Evolutionary conservation across 1,140 invertebrate genomes (phyloP).

Genomic region (Arion vulgaris): DNA sequence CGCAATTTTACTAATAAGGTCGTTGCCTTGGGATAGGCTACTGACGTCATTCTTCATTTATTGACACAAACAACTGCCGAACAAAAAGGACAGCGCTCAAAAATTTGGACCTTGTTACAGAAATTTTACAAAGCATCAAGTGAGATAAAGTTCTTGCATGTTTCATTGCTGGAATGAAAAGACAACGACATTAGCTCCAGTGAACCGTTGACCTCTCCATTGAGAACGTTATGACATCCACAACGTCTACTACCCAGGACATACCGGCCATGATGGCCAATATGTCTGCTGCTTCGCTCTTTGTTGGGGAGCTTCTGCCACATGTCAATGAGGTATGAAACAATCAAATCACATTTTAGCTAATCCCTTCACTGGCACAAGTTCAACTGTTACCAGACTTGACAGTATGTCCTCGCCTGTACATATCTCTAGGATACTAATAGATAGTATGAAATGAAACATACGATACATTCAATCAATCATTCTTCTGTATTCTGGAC

Average conservation of each 20-base stretch:
- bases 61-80: conserved; percentile 7
- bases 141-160: conserved; percentile 20
- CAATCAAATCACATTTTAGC: neutral
- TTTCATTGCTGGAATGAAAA: conserved; percentile 37
- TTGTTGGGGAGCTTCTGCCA: conserved; percentile 36
- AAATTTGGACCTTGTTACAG: conserved; percentile 8
- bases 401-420: too few relatives aligned
- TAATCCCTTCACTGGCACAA: too few relatives aligned
- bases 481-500: too few relatives aligned
- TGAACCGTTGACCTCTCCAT: conserved; percentile 28
- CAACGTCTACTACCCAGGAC: conserved; percentile 35
- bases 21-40: neutral
- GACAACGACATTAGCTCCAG: conserved; percentile 32
- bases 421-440: too few relatives aligned
- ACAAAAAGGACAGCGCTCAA: conserved; percentile 37
- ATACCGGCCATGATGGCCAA: conserved; percentile 32
- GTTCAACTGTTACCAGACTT: too few relatives aligned
- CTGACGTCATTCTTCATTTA: conserved; percentile 29
- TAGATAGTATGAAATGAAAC: too few relatives aligned
- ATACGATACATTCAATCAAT: too few relatives aligned
- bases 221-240: conserved; percentile 36
- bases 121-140: conserved; percentile 11
- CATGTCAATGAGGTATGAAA: conserved; percentile 34
- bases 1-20: conserved; percentile 4
- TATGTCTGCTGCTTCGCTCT: conserved; percentile 39